phyloP scores from a whole-genome alignment of 2,113 vertebrate species.

The Siniperca knerii region DNA sequence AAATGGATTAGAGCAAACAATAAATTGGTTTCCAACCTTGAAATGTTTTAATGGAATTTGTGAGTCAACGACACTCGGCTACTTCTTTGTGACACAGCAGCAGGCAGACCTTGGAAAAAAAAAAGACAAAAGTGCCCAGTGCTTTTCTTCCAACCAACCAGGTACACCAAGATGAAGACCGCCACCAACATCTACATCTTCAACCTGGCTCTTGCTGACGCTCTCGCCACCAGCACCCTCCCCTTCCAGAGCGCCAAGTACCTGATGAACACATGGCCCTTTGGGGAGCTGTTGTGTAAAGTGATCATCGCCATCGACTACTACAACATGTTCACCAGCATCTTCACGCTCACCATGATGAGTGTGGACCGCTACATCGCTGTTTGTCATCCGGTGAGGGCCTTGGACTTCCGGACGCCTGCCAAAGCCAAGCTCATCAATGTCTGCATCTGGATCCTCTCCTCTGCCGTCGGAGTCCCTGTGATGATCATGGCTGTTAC shows the following conservation, averaged over 20 bases:
- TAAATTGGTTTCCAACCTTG: conserved; percentile 21
- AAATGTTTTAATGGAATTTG: conserved; percentile 11
- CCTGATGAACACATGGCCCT: conserved; percentile 97
- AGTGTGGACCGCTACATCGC: conserved; percentile 97
- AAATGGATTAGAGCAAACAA: conserved; percentile 29
- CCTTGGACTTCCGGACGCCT: conserved; percentile 94
- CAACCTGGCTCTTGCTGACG: conserved; percentile 94
- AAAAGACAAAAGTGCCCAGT: not conserved
- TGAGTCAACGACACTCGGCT: not conserved
- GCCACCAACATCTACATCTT: conserved; percentile 99
- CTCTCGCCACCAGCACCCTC: conserved; percentile 94
- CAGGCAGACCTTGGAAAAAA: conserved; percentile 20
- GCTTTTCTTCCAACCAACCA: conserved; percentile 68
- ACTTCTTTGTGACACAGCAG: not conserved
- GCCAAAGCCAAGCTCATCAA: conserved; percentile 97
- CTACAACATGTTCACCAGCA: conserved; percentile 99
- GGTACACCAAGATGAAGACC: conserved; percentile 98
- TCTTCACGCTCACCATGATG: conserved; percentile 99
- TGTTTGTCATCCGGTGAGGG: conserved; percentile 94
- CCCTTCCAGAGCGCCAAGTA: conserved; percentile 98
- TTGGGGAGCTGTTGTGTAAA: conserved; percentile 93
- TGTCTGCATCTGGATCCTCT: conserved; percentile 95
- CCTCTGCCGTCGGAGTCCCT: conserved; percentile 92
- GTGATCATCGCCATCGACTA: conserved; percentile 94
- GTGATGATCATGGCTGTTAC: conserved; percentile 95